Percentiles rank a stretch among this genome's conserved stretches.
Evolutionary conservation across 2,888 invertebrate genomes (phyloP).

Genomic region (Terebella lapidaria): DNA sequence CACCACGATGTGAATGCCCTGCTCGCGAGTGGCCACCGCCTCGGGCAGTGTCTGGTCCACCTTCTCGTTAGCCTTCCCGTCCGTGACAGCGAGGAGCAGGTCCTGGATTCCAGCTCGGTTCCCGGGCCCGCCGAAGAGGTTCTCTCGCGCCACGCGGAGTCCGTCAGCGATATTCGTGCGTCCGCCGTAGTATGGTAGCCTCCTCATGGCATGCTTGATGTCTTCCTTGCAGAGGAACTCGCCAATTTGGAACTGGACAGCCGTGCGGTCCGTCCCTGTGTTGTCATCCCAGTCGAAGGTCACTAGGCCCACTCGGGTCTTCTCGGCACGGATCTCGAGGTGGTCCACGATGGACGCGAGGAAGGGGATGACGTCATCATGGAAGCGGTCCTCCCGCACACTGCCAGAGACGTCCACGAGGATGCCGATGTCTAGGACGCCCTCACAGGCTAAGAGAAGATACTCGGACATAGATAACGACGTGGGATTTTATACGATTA

Average conservation of each 20-base stretch:
- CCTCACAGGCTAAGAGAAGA: not conserved
- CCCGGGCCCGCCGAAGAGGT: not conserved
- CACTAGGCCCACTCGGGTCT: conserved; percentile 37
- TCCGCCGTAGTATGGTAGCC: conserved; percentile 9
- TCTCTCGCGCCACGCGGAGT: not conserved
- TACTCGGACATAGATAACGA: too few relatives aligned
- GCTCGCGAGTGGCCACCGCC: conserved; percentile 20
- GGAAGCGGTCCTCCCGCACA: conserved; percentile 1
- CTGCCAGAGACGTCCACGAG: conserved; percentile 7
- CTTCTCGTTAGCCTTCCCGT: conserved; percentile 36
- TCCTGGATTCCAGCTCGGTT: not conserved
- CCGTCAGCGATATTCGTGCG: conserved; percentile 14
- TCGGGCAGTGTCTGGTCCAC: conserved; percentile 33
- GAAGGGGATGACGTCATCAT: conserved; percentile 5
- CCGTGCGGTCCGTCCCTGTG: conserved; percentile 27
- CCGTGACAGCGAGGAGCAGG: conserved; percentile 26
- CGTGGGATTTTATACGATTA: too few relatives aligned
- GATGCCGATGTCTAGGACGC: not conserved
- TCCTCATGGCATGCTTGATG: not conserved
- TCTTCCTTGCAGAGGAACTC: conserved; percentile 13
- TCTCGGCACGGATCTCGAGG: conserved; percentile 34
- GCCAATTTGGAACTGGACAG: conserved; percentile 38
- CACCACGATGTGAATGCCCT: conserved; percentile 19
- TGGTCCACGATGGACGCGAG: not conserved
- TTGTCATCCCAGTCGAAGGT: too few relatives aligned